A percentile compares a stretch with the other conserved stretches of the same genome.
Evolutionary conservation across 2,888 invertebrate genomes (phyloP).

Genomic region (Noctuana brunneofusca): DNA sequence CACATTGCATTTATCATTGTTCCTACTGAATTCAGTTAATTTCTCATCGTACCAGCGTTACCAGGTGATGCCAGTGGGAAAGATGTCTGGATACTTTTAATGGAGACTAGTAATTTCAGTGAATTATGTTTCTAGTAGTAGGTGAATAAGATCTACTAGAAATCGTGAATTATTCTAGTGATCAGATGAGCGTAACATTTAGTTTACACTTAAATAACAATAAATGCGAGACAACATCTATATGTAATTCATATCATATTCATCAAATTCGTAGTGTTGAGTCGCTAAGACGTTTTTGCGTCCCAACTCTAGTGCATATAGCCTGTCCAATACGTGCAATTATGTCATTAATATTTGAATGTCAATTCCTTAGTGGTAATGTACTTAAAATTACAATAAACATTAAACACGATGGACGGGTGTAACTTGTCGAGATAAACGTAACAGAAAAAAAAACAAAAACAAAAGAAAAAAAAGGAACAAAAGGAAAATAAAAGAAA

Average conservation of each 20-base stretch:
- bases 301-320: constrained; percentile 62
- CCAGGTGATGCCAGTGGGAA: background rate
- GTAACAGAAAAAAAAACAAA: constrained; percentile 47
- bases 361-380: constrained; percentile 77
- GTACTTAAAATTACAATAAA: constrained; percentile 77
- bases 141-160: background rate
- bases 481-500: constrained; percentile 56
- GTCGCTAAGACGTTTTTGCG: constrained; percentile 49
- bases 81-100: no score
- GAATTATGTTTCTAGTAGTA: constrained; percentile 1
- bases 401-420: constrained; percentile 81
- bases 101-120: background rate
- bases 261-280: constrained; percentile 72
- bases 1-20: no score
- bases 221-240: constrained; percentile 61
- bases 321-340: constrained; percentile 71
- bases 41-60: no score
- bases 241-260: constrained; percentile 52
- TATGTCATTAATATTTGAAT: constrained; percentile 58
- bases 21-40: no score
- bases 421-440: constrained; percentile 76
- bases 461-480: no score
- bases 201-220: constrained; percentile 64
- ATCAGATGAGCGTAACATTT: constrained; percentile 60
- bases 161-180: constrained; percentile 52